Evolutionary conservation across 2,797 vertebrate genomes (phyloP).

Genomic region (Anisognathus igniventris): DNA sequence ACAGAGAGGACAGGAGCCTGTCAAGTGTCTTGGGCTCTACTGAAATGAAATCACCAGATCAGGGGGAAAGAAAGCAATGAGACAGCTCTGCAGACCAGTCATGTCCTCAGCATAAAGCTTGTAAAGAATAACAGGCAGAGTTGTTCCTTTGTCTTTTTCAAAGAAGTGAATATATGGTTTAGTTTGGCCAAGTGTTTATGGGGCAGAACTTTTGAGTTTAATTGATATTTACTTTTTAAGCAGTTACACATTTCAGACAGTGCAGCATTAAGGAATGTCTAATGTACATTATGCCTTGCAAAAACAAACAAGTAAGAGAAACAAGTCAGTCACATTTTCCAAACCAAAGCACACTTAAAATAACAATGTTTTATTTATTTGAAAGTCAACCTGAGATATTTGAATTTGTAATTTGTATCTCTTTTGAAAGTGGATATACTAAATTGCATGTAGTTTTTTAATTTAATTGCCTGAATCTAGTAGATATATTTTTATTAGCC

Average conservation of each 20-base stretch:
- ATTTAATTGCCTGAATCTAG: background rate
- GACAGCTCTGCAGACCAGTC: background rate
- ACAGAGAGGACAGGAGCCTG: background rate
- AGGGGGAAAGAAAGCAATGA: background rate
- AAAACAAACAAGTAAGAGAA: slow-evolving; percentile 83
- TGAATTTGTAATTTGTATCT: slow-evolving; percentile 70
- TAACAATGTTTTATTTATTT: slow-evolving; percentile 82
- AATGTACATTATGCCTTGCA: slow-evolving; percentile 73
- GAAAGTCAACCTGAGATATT: slow-evolving; percentile 69
- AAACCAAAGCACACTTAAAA: slow-evolving; percentile 74
- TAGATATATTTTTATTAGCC: background rate
- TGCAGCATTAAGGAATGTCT: slow-evolving; percentile 72
- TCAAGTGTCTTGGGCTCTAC: background rate
- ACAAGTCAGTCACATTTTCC: slow-evolving; percentile 77
- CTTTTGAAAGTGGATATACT: slow-evolving; percentile 21
- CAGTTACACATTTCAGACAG: slow-evolving; percentile 72
- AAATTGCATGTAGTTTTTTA: slow-evolving; percentile 25
- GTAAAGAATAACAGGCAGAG: slow-evolving; percentile 21
- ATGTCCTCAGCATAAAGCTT: background rate
- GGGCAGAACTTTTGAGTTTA: slow-evolving; percentile 76
- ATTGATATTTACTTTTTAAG: slow-evolving; percentile 84
- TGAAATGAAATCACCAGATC: background rate
- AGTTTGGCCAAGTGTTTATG: slow-evolving; percentile 73
- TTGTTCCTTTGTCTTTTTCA: slow-evolving; percentile 55
- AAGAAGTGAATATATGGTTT: slow-evolving; percentile 28